phyloP scores from a whole-genome alignment of 2,888 invertebrate species.

The Rhagophthalmus giganteus region DNA sequence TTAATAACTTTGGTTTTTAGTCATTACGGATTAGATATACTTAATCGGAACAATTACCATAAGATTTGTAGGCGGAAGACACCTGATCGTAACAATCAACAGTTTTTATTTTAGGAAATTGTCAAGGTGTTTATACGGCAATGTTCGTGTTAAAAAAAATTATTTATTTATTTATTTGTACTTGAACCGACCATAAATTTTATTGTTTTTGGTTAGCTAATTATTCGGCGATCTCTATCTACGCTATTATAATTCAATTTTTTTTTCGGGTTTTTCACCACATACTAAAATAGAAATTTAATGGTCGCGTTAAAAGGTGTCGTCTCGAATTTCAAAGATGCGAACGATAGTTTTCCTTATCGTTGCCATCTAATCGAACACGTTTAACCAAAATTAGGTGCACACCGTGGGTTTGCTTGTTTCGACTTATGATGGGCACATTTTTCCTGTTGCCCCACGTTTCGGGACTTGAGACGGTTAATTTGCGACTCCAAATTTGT shows the following conservation, averaged over 20 bases:
- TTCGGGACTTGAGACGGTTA: too few species aligned
- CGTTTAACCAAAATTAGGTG: too few species aligned
- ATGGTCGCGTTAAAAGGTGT: not conserved
- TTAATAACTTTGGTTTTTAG: constrained; percentile 4
- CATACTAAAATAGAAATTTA: not conserved
- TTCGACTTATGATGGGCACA: too few species aligned
- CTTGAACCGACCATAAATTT: not conserved
- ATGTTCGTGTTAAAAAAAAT: too few species aligned
- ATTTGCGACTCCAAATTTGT: too few species aligned
- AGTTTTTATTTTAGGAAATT: constrained; percentile 1
- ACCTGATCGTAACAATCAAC: constrained; percentile 2
- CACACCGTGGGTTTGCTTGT: too few species aligned
- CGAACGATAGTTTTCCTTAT: too few species aligned
- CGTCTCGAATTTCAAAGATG: not conserved
- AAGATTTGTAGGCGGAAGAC: constrained; percentile 2
- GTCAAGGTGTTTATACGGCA: not conserved
- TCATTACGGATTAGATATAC: constrained; percentile 8
- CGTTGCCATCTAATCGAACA: not conserved
- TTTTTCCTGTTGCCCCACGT: too few species aligned
- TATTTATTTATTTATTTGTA: too few species aligned
- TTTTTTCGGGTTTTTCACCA: not conserved
- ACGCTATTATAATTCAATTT: not conserved
- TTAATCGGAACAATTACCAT: constrained; percentile 4
- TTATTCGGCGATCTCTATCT: not conserved
- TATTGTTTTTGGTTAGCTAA: not conserved